phyloP scores from a whole-genome alignment of 1,140 invertebrate genomes.

The Drusus annulatus region DNA sequence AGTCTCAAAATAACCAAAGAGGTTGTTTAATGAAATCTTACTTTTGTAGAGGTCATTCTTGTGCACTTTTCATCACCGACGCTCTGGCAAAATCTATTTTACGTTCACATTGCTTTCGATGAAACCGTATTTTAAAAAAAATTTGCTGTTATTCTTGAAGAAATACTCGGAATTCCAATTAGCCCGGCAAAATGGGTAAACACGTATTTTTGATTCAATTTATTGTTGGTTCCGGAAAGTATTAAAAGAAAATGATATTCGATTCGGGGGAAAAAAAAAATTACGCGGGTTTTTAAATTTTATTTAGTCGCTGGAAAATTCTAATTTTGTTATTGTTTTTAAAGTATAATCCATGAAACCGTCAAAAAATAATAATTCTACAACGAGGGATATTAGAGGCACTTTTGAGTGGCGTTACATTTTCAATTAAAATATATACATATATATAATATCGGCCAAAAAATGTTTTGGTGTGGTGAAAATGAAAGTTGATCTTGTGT shows the following conservation, averaged over 20 bases:
- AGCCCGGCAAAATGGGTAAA: constrained; percentile 22
- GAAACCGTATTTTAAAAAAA: constrained; percentile 37
- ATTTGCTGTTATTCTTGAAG: constrained; percentile 34
- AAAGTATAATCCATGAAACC: not conserved
- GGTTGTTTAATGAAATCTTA: no score
- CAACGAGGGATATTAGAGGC: no score
- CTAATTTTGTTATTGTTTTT: no score
- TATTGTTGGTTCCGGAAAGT: constrained; percentile 23
- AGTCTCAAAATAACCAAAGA: no score
- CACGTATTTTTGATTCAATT: constrained; percentile 26
- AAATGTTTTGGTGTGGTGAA: no score
- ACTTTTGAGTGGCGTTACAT: no score
- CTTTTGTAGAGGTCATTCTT: not conserved
- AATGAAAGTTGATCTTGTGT: no score
- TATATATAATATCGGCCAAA: no score
- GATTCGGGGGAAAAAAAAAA: not conserved
- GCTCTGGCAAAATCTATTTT: constrained; percentile 2
- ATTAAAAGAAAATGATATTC: constrained; percentile 33
- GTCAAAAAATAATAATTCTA: no score
- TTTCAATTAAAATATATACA: no score
- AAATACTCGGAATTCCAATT: constrained; percentile 31
- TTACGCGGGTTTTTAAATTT: no score
- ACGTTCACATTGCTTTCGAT: constrained; percentile 32
- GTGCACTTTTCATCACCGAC: constrained; percentile 4
- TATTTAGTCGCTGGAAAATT: no score